Conservation (phyloP, 2,888 invertebrate genomes). For the Congeria kusceri region DNA sequence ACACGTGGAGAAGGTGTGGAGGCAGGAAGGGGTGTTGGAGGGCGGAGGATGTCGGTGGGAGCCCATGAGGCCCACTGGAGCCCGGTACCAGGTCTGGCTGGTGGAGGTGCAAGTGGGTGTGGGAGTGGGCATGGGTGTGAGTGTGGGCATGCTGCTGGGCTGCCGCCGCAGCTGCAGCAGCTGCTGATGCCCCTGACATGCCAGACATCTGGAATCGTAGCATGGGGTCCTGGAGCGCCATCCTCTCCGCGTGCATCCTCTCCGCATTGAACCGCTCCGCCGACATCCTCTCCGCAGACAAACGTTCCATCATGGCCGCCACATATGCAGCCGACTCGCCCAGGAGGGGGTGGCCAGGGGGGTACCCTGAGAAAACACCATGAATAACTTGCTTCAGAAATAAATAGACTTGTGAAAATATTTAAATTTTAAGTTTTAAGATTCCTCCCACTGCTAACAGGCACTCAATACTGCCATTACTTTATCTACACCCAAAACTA, state of each 20-base stretch:
- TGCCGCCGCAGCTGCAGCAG: constrained; percentile 68
- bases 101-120: constrained; percentile 92
- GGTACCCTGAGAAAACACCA: constrained; percentile 70
- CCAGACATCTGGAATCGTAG: constrained; percentile 97
- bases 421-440: too few species aligned
- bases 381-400: constrained; percentile 31
- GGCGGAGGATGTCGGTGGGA: constrained; percentile 58
- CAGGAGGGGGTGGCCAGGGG: constrained; percentile 61
- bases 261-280: constrained; percentile 87
- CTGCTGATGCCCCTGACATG: constrained; percentile 85
- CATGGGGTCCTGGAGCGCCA: constrained; percentile 94
- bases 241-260: constrained; percentile 86
- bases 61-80: constrained; percentile 44
- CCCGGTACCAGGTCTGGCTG: constrained; percentile 67
- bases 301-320: constrained; percentile 69
- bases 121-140: constrained; percentile 96
- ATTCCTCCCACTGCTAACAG: too few species aligned
- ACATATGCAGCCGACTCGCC: constrained; percentile 59
- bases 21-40: constrained; percentile 62
- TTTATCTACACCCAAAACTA: too few species aligned
- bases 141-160: constrained; percentile 88
- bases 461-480: too few species aligned
- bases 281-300: constrained; percentile 88
- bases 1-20: constrained; percentile 66
- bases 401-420: too few species aligned